Evolutionary conservation across 2,113 vertebrate genomes (phyloP).

Genomic region (Forbesichthys agassizii): DNA sequence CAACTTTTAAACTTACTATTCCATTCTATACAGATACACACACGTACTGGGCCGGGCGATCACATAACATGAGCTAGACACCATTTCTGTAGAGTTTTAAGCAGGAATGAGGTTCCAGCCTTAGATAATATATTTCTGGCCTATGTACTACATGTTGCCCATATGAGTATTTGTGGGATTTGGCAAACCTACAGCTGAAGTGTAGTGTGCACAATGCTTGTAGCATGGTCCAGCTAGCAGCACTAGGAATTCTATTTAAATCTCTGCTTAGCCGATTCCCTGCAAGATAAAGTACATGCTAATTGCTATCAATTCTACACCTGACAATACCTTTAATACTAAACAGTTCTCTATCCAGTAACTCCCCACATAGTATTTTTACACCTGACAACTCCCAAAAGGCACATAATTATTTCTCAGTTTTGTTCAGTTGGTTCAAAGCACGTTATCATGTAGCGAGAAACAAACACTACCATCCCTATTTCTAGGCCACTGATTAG

Average conservation of each 20-base stretch:
- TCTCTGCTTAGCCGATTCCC: conserved; percentile 16
- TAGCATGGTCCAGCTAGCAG: background rate
- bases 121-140: background rate
- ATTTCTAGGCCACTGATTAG: conserved; percentile 12
- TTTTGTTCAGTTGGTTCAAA: conserved; percentile 55
- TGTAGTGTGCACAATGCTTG: background rate
- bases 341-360: conserved; percentile 33
- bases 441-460: conserved; percentile 48
- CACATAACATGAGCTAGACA: no score
- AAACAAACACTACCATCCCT: conserved; percentile 34
- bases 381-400: conserved; percentile 55
- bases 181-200: background rate
- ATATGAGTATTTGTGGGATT: background rate
- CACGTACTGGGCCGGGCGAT: no score
- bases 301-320: conserved; percentile 45
- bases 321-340: conserved; percentile 52
- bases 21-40: no score
- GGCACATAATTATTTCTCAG: conserved; percentile 61
- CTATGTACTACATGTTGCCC: background rate
- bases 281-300: conserved; percentile 2
- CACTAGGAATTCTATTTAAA: conserved; percentile 1
- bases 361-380: conserved; percentile 41
- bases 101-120: background rate
- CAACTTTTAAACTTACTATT: no score
- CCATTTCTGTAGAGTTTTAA: no score